Conservation (phyloP, 2,113 vertebrate species). For the Cyanocitta stelleri region DNA sequence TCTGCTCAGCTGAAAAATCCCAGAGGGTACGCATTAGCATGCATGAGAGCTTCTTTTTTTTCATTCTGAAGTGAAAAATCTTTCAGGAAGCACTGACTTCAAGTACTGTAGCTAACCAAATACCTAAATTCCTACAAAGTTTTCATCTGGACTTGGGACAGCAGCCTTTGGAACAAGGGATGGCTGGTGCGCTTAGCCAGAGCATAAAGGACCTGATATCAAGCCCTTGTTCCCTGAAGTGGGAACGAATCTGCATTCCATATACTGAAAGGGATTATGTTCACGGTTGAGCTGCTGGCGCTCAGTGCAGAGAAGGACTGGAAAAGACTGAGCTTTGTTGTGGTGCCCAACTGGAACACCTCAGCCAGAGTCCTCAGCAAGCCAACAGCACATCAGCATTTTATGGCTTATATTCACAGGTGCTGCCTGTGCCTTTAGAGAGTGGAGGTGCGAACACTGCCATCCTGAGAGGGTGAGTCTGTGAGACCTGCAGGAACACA, state of each 20-base stretch:
- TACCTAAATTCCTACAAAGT: not conserved
- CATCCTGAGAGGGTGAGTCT: not conserved
- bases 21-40: not conserved
- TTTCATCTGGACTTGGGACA: not conserved
- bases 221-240: not conserved
- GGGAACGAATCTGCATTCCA: fast-evolving
- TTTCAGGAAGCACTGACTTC: not conserved
- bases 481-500: not conserved
- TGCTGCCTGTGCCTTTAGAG: not conserved
- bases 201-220: not conserved
- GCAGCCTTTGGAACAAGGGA: not conserved
- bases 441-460: not conserved
- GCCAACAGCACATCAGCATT: not conserved
- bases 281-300: not conserved
- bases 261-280: not conserved
- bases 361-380: not conserved
- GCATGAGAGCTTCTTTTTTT: not conserved
- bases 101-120: not conserved
- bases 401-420: not conserved
- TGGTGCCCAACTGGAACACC: not conserved
- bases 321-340: not conserved
- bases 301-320: not conserved
- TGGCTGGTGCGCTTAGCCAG: not conserved
- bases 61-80: not conserved
- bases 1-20: not conserved